Conservation (phyloP, 2,113 vertebrate genomes). For the Pavo muticus region DNA sequence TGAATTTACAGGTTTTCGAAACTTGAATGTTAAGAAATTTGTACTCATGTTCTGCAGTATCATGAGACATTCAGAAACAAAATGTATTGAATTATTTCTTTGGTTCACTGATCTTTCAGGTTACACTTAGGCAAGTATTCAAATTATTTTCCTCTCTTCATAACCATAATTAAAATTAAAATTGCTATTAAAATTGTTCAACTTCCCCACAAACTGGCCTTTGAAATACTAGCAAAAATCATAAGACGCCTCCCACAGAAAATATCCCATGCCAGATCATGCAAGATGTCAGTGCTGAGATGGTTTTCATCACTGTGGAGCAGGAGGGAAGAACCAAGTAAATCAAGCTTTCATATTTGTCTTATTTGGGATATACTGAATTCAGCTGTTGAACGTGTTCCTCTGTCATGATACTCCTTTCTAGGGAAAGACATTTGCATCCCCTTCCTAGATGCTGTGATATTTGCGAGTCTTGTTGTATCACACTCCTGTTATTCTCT, state of each 20-base stretch:
- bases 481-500: background rate
- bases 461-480: background rate
- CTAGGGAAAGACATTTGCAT: background rate
- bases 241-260: background rate
- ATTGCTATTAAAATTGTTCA: background rate
- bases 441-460: background rate
- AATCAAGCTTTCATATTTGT: background rate
- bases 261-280: background rate
- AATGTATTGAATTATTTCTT: background rate
- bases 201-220: background rate
- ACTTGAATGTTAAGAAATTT: background rate
- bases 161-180: background rate
- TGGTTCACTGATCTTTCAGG: background rate
- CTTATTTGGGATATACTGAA: background rate
- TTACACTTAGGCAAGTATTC: background rate
- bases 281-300: background rate
- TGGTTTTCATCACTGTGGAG: background rate
- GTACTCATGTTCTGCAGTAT: background rate
- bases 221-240: background rate
- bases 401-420: background rate
- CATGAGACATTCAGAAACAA: background rate
- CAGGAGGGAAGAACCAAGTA: background rate
- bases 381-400: background rate
- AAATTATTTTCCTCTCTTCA: background rate
- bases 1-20: background rate